phyloP scores from a whole-genome alignment of 2,113 vertebrate species.

The Corapipo altera region DNA sequence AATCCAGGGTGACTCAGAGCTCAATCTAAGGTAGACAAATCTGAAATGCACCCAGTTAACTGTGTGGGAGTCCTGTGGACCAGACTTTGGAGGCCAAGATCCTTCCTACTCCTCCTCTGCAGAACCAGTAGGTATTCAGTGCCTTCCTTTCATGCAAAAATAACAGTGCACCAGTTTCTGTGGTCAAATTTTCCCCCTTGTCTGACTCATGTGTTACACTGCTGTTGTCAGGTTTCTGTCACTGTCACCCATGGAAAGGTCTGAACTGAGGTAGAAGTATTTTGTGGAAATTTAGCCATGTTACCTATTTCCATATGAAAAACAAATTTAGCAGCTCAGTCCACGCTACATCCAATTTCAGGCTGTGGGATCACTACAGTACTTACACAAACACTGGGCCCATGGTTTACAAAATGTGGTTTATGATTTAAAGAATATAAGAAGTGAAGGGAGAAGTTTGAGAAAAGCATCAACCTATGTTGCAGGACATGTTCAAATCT shows the following conservation, averaged over 20 bases:
- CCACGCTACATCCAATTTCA: neutral
- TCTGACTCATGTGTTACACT: neutral
- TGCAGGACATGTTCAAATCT: fast-evolving
- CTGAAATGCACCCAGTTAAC: neutral
- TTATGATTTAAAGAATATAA: neutral
- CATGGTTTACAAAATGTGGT: neutral
- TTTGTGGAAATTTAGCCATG: neutral
- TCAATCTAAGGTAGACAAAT: neutral
- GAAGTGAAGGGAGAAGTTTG: neutral
- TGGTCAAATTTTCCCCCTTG: neutral
- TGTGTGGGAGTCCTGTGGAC: neutral
- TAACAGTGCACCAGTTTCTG: neutral
- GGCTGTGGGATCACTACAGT: neutral
- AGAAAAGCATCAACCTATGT: neutral
- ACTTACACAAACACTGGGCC: neutral
- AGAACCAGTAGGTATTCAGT: neutral
- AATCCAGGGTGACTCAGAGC: constrained; percentile 1
- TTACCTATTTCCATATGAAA: neutral
- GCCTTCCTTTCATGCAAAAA: neutral
- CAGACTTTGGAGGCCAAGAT: neutral
- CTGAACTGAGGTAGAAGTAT: neutral
- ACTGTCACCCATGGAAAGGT: neutral
- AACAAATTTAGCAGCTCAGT: neutral
- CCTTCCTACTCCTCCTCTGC: neutral
- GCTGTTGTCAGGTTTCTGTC: neutral